phyloP scores from a whole-genome alignment of 1,140 invertebrate species.

The Cataglyphis hispanica region DNA sequence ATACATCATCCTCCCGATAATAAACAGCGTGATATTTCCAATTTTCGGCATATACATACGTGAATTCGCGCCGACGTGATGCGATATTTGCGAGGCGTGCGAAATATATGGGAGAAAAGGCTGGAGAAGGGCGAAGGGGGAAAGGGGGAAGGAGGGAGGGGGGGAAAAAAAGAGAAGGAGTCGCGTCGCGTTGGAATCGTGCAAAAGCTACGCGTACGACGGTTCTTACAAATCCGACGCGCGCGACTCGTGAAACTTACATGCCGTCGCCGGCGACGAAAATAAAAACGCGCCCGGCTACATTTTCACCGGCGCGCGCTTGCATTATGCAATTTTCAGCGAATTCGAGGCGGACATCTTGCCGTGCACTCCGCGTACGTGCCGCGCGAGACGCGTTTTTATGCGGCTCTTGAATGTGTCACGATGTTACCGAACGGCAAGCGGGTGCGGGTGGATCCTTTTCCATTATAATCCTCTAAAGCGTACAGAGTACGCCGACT shows the following conservation, averaged over 20 bases:
- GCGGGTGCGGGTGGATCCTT: constrained; percentile 28
- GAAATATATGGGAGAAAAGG: constrained; percentile 33
- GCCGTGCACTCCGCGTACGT: constrained; percentile 36
- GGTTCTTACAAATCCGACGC: constrained; percentile 55
- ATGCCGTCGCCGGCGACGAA: constrained; percentile 50
- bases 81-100: constrained; percentile 56
- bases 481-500: not conserved
- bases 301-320: constrained; percentile 42
- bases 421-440: constrained; percentile 1
- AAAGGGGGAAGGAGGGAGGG: not conserved
- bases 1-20: constrained; percentile 60
- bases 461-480: constrained; percentile 44
- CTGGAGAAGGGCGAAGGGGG: not conserved
- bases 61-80: constrained; percentile 50
- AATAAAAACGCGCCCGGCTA: constrained; percentile 41
- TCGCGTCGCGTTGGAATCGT: constrained; percentile 35
- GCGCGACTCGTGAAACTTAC: constrained; percentile 63
- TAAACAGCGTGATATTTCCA: constrained; percentile 62
- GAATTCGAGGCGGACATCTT: constrained; percentile 43
- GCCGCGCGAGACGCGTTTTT: constrained; percentile 38
- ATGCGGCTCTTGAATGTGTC: constrained; percentile 46
- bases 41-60: constrained; percentile 61
- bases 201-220: constrained; percentile 48
- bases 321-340: constrained; percentile 60
- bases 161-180: not conserved